Evolutionary conservation across 2,797 vertebrate genomes (phyloP), one percentile per base, ranked within the genome.

Genomic region (Sciurus vulgaris): DNA sequence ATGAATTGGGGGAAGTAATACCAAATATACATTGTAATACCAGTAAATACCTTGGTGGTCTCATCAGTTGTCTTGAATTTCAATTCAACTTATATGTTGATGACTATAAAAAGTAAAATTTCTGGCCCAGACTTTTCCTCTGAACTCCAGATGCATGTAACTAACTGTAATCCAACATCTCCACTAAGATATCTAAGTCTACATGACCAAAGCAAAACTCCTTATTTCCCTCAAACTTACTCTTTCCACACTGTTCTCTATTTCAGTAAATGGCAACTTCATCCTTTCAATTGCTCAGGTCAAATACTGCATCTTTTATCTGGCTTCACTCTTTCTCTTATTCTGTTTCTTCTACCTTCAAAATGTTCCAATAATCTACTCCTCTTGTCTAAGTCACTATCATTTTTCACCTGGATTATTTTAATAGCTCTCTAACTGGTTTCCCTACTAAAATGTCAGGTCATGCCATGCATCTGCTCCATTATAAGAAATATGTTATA

Each of bases 11-110:
- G 89, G 24, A 12, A 96, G 56, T 78, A 88, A 93, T 65, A 91
- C 8, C 56, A 96, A 94, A 89, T 81, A 87, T 67, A 93, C 56
- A 91, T 33, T 86, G 24, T 77, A 91, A 61, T 69, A 89, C 51
- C 87, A 96, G 77, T 83, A 96, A 91, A 76, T 74, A 89, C 3
- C 14, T 92, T 92, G 41, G 59, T 72, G n/a, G 89, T 94, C 69
- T 96, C 35, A 94, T 84, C 78, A 93, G 61, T n/a, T 94, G 18
- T 59, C 56, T 84, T 56, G 26, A 28, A 85, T 84, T 96, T 96
- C 91, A 95, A 93, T 83, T 96, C 61, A 72, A 96, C 83, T 93
- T 93, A 93, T 81, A 77, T 93, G 18, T 20, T 85, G 51, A 90
- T 74, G 22, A 83, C 8, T 89, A 41, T 92, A 30, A 89, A 92